These are phyloP conservation scores for Campylomormyrus numenius DNA, from an alignment of 2,113 vertebrate species.

Conservation along the genomic window DNA sequence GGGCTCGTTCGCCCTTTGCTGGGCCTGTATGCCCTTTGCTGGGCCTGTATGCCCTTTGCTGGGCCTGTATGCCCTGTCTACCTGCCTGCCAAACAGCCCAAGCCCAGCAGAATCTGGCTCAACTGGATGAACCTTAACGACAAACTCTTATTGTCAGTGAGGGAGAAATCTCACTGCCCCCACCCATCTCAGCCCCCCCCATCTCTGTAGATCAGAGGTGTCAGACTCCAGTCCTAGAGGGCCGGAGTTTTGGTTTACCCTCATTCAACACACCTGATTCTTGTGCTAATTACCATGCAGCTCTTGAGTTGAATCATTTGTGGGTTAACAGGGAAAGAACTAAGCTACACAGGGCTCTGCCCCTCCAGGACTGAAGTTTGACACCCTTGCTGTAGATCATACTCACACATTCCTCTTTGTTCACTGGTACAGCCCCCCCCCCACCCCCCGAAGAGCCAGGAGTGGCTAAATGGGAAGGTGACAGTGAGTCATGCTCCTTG, in stretches of 20 bases:
- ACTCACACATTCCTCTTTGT: not conserved
- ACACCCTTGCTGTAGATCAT: not conserved
- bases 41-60: not conserved
- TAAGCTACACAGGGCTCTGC: no score
- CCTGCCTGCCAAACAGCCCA: not conserved
- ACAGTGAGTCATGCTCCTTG: not conserved
- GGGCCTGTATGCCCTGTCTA: accelerated
- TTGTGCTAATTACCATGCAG: no score
- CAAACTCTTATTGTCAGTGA: not conserved
- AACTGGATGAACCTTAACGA: not conserved
- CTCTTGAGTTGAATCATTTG: no score
- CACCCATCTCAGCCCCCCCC: not conserved
- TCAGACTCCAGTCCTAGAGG: no score
- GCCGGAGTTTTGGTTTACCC: no score
- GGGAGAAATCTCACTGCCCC: not conserved
- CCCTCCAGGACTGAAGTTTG: no score
- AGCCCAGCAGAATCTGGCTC: not conserved
- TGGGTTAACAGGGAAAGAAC: no score
- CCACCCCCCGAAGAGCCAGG: not conserved
- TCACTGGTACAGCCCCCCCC: not conserved
- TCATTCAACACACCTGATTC: no score
- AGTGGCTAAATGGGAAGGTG: not conserved
- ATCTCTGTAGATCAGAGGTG: no score
- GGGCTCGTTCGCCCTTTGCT: not conserved
- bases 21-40: accelerated